phyloP scores from a whole-genome alignment of 2,797 vertebrate genomes.

The Anguilla megastoma region DNA sequence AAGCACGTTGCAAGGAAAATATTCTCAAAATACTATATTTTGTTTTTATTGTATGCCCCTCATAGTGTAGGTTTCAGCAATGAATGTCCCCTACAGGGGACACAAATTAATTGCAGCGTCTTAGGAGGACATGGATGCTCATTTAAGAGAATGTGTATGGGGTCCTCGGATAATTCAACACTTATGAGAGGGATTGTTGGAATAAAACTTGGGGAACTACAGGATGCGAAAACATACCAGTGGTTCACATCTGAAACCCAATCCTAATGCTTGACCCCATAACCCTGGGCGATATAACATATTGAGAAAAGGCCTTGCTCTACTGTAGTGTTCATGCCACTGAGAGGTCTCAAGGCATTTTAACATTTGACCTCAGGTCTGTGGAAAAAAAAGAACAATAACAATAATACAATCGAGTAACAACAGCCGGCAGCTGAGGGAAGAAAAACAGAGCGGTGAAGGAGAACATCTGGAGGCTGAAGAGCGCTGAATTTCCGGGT shows the following conservation, averaged over 20 bases:
- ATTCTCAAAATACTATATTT: too few species aligned
- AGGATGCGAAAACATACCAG: constrained; percentile 61
- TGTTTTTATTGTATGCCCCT: not conserved
- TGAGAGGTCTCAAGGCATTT: constrained; percentile 57
- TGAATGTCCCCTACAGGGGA: not conserved
- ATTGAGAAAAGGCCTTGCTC: constrained; percentile 46
- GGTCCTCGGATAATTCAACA: not conserved
- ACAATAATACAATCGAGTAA: constrained; percentile 45
- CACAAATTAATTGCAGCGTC: not conserved
- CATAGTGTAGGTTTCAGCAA: not conserved
- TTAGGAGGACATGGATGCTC: not conserved
- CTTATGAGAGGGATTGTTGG: not conserved
- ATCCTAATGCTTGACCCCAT: constrained; percentile 45
- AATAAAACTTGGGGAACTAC: not conserved
- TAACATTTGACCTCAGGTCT: constrained; percentile 59
- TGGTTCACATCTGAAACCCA: constrained; percentile 68
- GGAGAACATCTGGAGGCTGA: constrained; percentile 40
- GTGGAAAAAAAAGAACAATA: constrained; percentile 51
- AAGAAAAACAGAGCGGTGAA: constrained; percentile 33
- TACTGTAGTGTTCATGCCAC: constrained; percentile 50
- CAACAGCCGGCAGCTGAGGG: constrained; percentile 51
- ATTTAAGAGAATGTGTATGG: not conserved
- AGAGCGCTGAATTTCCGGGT: constrained; percentile 24
- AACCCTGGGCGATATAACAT: constrained; percentile 48
- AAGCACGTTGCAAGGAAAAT: not conserved